Percentiles rank a stretch among this genome's conserved stretches.
These are phyloP conservation scores for Syngnathus acus DNA, from an alignment of 2,797 vertebrate genomes.

Conservation along the genomic window DNA sequence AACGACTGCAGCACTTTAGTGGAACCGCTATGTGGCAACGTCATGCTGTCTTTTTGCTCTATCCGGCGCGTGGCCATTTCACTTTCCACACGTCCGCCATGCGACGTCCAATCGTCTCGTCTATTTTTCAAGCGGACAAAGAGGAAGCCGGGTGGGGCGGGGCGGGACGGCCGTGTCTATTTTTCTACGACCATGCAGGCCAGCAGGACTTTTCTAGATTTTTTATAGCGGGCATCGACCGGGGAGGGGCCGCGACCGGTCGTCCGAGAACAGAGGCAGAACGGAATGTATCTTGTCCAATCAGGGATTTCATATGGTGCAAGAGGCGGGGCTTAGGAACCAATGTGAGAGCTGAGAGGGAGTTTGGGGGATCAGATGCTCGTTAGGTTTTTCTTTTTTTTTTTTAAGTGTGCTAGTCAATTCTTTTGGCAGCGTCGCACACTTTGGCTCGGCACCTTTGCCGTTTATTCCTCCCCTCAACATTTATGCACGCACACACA, in stretches of 20 bases:
- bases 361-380: neutral
- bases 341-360: neutral
- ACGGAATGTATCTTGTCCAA: slow-evolving; percentile 64
- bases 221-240: slow-evolving; percentile 58
- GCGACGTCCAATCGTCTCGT: slow-evolving; percentile 12
- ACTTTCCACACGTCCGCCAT: no score
- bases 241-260: slow-evolving; percentile 32
- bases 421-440: neutral
- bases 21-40: no score
- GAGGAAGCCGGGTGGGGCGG: neutral
- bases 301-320: slow-evolving; percentile 57
- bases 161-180: slow-evolving; percentile 61
- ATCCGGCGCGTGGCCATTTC: no score
- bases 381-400: neutral
- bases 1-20: no score
- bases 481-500: slow-evolving; percentile 25
- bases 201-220: slow-evolving; percentile 73
- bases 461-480: slow-evolving; percentile 1
- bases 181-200: slow-evolving; percentile 70
- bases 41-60: no score
- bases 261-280: slow-evolving; percentile 38
- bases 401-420: neutral
- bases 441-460: slow-evolving; percentile 13
- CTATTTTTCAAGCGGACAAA: slow-evolving; percentile 72
- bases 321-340: slow-evolving; percentile 15